phyloP scores from a whole-genome alignment of 2,113 vertebrate genomes.

The Syrrhaptes paradoxus region DNA sequence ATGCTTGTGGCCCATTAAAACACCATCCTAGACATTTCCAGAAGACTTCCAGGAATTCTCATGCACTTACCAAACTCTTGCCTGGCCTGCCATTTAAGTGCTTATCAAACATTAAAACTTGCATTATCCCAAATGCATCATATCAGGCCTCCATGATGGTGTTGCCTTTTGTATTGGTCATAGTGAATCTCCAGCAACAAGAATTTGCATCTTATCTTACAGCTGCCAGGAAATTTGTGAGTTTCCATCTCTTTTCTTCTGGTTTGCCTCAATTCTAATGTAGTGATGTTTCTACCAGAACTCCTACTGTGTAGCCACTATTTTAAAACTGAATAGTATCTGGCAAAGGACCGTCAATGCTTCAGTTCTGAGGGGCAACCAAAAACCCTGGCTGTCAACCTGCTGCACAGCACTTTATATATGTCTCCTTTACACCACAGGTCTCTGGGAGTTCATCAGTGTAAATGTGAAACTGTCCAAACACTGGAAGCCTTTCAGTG shows the following conservation, averaged over 20 bases:
- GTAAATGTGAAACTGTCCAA: background rate
- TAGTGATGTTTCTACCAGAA: background rate
- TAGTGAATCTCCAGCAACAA: background rate
- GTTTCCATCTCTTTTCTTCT: background rate
- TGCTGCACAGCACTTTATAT: background rate
- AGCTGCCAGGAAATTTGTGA: background rate
- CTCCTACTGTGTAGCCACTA: background rate
- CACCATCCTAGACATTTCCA: background rate
- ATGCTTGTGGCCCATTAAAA: background rate
- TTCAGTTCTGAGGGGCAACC: background rate
- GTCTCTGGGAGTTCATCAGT: background rate
- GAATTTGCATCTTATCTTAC: background rate
- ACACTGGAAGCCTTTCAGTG: background rate
- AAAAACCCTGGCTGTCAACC: background rate
- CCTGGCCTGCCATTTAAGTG: background rate
- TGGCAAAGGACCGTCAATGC: background rate
- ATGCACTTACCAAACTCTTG: background rate
- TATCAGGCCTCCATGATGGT: rapidly evolving
- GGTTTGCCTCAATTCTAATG: background rate
- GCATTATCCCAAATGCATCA: background rate
- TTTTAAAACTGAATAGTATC: background rate
- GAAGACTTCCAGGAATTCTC: background rate
- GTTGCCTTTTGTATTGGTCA: background rate
- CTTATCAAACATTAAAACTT: background rate
- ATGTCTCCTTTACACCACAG: background rate